Base-by-base conservation (phyloP, 2,888 invertebrate species). In the Emmelina monodactyla region DNA sequence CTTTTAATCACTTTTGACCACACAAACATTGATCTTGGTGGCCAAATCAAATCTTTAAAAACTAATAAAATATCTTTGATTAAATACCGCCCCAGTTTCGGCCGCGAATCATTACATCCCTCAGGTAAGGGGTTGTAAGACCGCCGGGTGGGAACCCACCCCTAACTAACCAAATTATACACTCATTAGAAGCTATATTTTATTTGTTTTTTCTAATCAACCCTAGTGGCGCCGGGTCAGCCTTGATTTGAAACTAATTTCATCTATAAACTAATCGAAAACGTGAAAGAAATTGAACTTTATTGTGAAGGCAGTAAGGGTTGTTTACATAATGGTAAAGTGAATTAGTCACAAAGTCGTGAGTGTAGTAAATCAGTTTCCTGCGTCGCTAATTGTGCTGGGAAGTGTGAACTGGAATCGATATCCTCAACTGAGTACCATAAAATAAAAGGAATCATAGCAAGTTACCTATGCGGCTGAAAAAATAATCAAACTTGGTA, bases 81-180 rank as follows among this genome's bases (percentile, higher is more conserved):
- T 62, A 58, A 66, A 58, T 51, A 57, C 47, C 22, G 50, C 43
- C 39, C 49, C 47, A 49, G 46, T 55, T 46, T 51, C 50, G 50
- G 11, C 25, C 25, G 11, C 14, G 12, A 9, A 29, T 14, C 12
- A 14, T 12, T 29, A 50, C 45, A 53, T 53, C 65, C 58, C 56
- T 54, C 65, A 62, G 64, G 72, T 66, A 71, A 60, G 62, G 62
- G 46, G 40, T 19, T 25, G 31, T 44, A 31, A 40, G 71, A 67
- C 68, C 71, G 66, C 72, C 72, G 61, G 50, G 58, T 35, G 69
- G 63, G 47, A 73, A 73, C 73, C 75, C 76, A 67, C 60, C n/a
- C 55, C 62, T 50, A 61, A 42, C 67, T 58, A 62, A 68, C 65
- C 41, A 70, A 69, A 75, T 76, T 70, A 73, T 68, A 70, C 64